phyloP scores from a whole-genome alignment of 2,797 vertebrate species.

The Eurystomus glaucurus region DNA sequence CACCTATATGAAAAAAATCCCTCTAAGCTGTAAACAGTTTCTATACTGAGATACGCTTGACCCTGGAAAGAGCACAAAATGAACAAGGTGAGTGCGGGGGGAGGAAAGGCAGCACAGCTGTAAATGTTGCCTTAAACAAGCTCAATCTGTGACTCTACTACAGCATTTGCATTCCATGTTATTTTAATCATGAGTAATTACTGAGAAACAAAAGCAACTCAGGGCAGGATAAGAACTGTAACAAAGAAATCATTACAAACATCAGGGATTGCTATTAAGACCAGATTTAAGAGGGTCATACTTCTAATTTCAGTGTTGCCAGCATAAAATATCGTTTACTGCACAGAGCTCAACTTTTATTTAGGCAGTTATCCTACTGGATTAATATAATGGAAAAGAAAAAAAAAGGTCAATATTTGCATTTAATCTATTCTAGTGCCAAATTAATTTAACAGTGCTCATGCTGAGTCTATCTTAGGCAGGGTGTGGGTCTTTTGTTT shows the following conservation, averaged over 20 bases:
- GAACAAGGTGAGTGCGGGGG: background rate
- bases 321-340: conserved; percentile 9
- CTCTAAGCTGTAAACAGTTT: background rate
- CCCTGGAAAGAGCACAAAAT: background rate
- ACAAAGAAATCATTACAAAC: conserved; percentile 21
- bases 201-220: conserved; percentile 32
- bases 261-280: conserved; percentile 8
- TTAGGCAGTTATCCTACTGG: background rate
- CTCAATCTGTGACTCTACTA: background rate
- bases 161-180: background rate
- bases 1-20: background rate
- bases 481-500: background rate
- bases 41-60: background rate
- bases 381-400: background rate
- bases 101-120: background rate
- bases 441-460: background rate
- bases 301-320: conserved; percentile 1
- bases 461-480: background rate
- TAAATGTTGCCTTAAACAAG: background rate
- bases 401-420: background rate
- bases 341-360: background rate
- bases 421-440: background rate
- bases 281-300: conserved; percentile 18
- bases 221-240: background rate
- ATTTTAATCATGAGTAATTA: conserved; percentile 39